Conservation (phyloP, 2,888 invertebrate species). For the Phorcus lineatus region DNA sequence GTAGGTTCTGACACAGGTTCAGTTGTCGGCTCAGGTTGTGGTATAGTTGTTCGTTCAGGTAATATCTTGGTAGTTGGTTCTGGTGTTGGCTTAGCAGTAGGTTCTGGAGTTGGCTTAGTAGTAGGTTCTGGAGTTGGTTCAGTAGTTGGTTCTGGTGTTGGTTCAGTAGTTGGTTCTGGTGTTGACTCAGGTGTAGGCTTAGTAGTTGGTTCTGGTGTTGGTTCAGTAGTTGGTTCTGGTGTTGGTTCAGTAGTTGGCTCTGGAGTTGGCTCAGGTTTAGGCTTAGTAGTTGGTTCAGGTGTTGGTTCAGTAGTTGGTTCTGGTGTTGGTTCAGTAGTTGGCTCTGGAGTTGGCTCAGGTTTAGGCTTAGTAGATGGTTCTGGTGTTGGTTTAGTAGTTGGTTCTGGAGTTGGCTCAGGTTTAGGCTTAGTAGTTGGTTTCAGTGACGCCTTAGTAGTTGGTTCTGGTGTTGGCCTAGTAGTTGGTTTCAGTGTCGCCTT, state of each 20-base stretch:
- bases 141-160: neutral
- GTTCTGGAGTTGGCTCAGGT: slow-evolving; percentile 4
- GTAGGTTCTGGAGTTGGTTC: slow-evolving; percentile 7
- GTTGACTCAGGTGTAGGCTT: slow-evolving; percentile 6
- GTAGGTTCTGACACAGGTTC: slow-evolving; percentile 25
- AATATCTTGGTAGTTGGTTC: slow-evolving; percentile 25
- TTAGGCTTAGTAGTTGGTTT: too few species aligned
- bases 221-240: slow-evolving; percentile 18
- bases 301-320: neutral
- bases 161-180: slow-evolving; percentile 22
- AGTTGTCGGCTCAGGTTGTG: slow-evolving; percentile 25
- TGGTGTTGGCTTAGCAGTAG: slow-evolving; percentile 14
- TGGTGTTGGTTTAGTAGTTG: slow-evolving; percentile 14
- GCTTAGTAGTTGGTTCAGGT: slow-evolving; percentile 21
- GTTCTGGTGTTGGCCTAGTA: neutral
- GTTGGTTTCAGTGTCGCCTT: neutral
- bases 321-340: neutral
- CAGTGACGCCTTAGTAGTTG: neutral
- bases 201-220: neutral
- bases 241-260: slow-evolving; percentile 21
- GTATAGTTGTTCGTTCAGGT: slow-evolving; percentile 28
- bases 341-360: slow-evolving; percentile 9
- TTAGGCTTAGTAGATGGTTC: slow-evolving; percentile 15
- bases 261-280: slow-evolving; percentile 12
- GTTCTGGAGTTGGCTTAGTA: slow-evolving; percentile 16